Evolutionary conservation across 2,888 invertebrate genomes (phyloP).

Genomic region (Himalopsyche japonica): DNA sequence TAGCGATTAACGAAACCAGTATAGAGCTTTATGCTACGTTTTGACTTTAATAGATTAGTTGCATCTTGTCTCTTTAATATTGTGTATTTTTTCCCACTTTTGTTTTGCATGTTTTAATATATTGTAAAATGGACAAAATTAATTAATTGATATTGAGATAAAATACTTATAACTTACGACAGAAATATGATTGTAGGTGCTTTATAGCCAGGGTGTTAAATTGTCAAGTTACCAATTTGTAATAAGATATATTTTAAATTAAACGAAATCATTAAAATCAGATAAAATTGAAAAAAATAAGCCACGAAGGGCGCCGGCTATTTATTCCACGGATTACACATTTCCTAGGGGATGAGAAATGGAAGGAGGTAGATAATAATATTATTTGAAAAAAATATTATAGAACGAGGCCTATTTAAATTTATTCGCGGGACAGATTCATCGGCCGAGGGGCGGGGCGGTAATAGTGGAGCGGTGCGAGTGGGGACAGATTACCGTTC

Average conservation of each 20-base stretch:
- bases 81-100: too few relatives aligned
- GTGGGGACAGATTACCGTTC: slow-evolving; percentile 36
- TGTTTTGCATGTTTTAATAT: too few relatives aligned
- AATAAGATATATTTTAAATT: slow-evolving; percentile 8
- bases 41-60: too few relatives aligned
- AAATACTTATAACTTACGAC: too few relatives aligned
- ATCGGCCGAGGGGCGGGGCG: neutral
- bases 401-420: slow-evolving; percentile 39
- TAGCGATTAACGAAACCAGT: too few relatives aligned
- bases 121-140: too few relatives aligned
- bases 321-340: slow-evolving; percentile 37
- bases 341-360: slow-evolving; percentile 40
- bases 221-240: neutral
- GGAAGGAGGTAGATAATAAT: slow-evolving; percentile 33
- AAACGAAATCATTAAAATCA: slow-evolving; percentile 13
- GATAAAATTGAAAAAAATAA: slow-evolving; percentile 20
- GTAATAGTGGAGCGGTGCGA: slow-evolving; percentile 6
- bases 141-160: too few relatives aligned
- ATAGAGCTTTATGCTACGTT: too few relatives aligned
- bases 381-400: slow-evolving; percentile 33
- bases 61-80: too few relatives aligned
- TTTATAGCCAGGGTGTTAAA: too few relatives aligned
- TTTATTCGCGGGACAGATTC: slow-evolving; percentile 8
- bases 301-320: slow-evolving; percentile 25
- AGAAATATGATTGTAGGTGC: too few relatives aligned